Evolutionary conservation across 2,113 vertebrate genomes (phyloP).

Genomic region (Dryoscopus gambensis): DNA sequence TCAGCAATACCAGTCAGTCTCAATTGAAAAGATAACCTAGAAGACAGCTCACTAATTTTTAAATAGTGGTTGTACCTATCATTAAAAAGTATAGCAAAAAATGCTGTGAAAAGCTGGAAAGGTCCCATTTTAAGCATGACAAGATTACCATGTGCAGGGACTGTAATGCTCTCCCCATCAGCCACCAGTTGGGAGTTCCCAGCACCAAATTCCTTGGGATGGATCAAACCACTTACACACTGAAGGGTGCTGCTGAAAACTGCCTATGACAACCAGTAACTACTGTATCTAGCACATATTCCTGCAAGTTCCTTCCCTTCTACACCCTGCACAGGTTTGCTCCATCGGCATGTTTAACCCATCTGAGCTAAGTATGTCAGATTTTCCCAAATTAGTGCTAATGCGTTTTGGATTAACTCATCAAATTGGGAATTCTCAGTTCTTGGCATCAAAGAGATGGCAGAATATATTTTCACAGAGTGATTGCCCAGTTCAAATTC

Average conservation of each 20-base stretch:
- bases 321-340: not conserved
- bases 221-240: not conserved
- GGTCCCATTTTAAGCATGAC: conserved; percentile 10
- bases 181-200: not conserved
- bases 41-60: not conserved
- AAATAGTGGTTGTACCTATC: not conserved
- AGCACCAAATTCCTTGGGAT: not conserved
- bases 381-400: conserved; percentile 34
- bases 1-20: not conserved
- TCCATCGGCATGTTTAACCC: not conserved
- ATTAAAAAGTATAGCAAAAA: not conserved
- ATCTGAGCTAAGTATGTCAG: not conserved
- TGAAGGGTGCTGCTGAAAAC: not conserved
- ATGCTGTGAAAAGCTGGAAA: not conserved
- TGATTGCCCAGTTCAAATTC: conserved; percentile 31
- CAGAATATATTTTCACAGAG: not conserved
- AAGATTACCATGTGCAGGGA: not conserved
- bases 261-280: not conserved
- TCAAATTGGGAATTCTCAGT: conserved; percentile 36
- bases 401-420: conserved; percentile 23
- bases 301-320: not conserved
- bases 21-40: not conserved
- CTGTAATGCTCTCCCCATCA: not conserved
- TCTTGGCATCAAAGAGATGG: conserved; percentile 15
- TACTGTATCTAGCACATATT: not conserved